Evolutionary conservation across 2,888 invertebrate species (phyloP), one percentile per base, ranked within the genome.

Genomic region (Drosophila nr. medialis): DNA sequence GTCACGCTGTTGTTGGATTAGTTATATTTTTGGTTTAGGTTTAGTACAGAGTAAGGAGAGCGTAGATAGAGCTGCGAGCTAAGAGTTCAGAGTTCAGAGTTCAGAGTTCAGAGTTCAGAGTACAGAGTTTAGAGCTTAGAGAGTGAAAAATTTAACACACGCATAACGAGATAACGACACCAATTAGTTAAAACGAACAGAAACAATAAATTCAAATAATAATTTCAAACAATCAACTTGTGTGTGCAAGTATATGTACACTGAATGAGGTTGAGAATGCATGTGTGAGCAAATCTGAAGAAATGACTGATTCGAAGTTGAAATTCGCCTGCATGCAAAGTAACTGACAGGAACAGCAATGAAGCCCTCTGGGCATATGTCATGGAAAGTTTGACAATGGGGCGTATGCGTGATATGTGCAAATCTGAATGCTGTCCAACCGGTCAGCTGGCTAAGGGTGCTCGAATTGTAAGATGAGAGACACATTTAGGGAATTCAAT

Each of bases 71-170:
- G 59, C 73, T 51, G 61, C 66, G 70, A 55, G 58, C 54, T 69
- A 49, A 67, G 60, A 51, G 66, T 70, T 62, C n/a, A 38, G 38
- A 51, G 51, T 64, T 64, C 50, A 73, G 59, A 55, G 66, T 42
- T 60, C 49, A 63, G 70, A 75, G 61, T 42, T 60, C 49, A 63
- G 70, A 75, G 61, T 73, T 53, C 21, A 49, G 27, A 71, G 64
- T 24, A 4, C 24, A 48, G 48, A 76, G 40, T 24, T 64, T 50
- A 71, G 72, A 73, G 65, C 13, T 79, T 60, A 86, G 55, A 89
- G 84, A 87, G 90, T 75, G 90, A 87, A 87, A 90, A 87, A 90
- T 76, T 87, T 87, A 86, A 87, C 90, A 87, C 90, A 90, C 87
- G 75, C 77, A 90, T 36, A 84, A 77, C 81, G 55, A 86, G 72